Base-by-base conservation (phyloP, 2,797 vertebrate species). In the Pampus argenteus region DNA sequence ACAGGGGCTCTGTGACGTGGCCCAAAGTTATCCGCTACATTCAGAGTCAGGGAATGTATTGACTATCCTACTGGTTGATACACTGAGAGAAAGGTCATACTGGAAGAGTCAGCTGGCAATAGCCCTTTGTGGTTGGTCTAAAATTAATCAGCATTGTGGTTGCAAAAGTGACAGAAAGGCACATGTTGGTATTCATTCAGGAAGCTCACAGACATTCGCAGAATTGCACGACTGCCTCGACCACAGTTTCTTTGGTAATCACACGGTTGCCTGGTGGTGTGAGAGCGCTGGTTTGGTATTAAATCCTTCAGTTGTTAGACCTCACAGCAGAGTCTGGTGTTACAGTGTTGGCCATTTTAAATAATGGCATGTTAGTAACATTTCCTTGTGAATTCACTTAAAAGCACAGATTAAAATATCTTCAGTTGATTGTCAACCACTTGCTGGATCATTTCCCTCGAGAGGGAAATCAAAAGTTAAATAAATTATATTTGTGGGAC, bases 401-500 rank as follows among this genome's bases (percentile, higher is more conserved):
- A 83, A 86, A 88, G 74, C 58, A 83, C 64, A 82, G 75, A 65
- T 84, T 83, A 71, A 83, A 83, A 89, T 76, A 88, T 68, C 68
- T 84, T 86, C 91, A 94, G 95, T 95, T 95, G 95, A 95, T 93
- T 94, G 92, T 95, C 95, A 95, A 95, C 95, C 88, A 94, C 86
- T 85, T 90, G 71, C 82, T 72, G 44, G 48, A 79, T 50, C 47
- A 75, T 88, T 88, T 85, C 93, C 92, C 88, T 64, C 22, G 8
- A 69, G 66, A 78, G 87, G 83, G 88, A 93, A 94, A 86, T 69
- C 54, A 67, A 77, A 29, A 56, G 80, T 91, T 80, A 72, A 91
- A 92, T 92, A 92, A 91, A 79, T 91, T 88, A 92, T 11, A 83
- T 52, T 63, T 64, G 73, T 79, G 82, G 86, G 83, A 84, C 82